phyloP scores from a whole-genome alignment of 2,888 invertebrate genomes.

The Hirtodrosophila histrioides region DNA sequence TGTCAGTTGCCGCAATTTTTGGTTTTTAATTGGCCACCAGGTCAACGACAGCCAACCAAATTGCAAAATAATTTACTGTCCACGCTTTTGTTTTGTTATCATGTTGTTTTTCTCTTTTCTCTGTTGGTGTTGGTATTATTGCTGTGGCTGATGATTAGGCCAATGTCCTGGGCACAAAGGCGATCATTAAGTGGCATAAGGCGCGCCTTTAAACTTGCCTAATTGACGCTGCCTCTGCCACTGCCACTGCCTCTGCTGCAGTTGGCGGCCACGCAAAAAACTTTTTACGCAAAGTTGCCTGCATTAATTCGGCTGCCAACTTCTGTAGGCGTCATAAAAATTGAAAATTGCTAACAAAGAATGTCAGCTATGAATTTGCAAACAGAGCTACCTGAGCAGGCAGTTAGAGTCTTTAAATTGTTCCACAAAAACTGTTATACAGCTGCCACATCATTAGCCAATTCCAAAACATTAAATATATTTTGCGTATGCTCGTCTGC shows the following conservation, averaged over 20 bases:
- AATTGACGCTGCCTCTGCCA: constrained; percentile 38
- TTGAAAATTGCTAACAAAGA: constrained; percentile 21
- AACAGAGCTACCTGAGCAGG: constrained; percentile 20
- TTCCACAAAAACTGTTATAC: constrained; percentile 26
- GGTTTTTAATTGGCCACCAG: constrained; percentile 63
- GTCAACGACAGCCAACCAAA: constrained; percentile 48
- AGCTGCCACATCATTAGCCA: constrained; percentile 5
- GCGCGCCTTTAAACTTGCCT: constrained; percentile 55
- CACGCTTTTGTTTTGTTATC: constrained; percentile 10
- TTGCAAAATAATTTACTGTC: constrained; percentile 59
- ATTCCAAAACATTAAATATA: constrained; percentile 4
- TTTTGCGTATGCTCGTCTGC: not conserved
- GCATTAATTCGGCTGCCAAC: constrained; percentile 36
- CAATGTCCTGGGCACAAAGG: constrained; percentile 53
- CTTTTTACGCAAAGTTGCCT: constrained; percentile 43
- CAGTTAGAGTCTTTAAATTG: not conserved
- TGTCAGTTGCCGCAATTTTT: constrained; percentile 38
- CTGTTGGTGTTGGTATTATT: constrained; percentile 9
- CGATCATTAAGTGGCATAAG: constrained; percentile 50
- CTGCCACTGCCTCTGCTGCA: constrained; percentile 1
- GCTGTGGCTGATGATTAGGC: constrained; percentile 58
- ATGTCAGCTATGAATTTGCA: constrained; percentile 47
- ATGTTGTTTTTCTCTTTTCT: too few species aligned
- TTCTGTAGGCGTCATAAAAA: constrained; percentile 40
- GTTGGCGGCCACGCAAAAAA: constrained; percentile 21